Evolutionary conservation across 1,140 invertebrate species (phyloP), one percentile per base, ranked within the genome.

Genomic region (Saccostrea cuccullata): DNA sequence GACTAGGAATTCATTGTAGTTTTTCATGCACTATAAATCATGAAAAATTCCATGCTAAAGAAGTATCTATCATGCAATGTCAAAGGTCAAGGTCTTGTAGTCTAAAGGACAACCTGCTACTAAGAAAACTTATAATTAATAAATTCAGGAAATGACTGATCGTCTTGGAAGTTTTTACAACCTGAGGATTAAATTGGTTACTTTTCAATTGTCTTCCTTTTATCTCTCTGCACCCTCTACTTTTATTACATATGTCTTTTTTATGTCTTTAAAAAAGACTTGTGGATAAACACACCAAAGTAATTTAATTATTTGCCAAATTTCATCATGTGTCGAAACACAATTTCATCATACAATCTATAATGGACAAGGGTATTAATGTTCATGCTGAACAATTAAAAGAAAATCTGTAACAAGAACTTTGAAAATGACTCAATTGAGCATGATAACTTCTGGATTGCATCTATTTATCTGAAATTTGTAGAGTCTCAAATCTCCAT

Each of bases 41-140:
- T 15, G n/a, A 73, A 13, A 73, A 73, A 26, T 4, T 12, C 23
- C 12, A 73, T 36, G 23, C 70, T 73, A 30, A 23, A 73, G 15
- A 36, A 26, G 12, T 30, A 36, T 73, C 15, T 73, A 15, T 73
- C 70, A 73, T 73, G 70, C 70, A 73, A 30, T 30, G 70, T 73
- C 70, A 73, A 73, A 73, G 70, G 70, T 73, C 70, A 73, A 73
- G 70, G 70, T 73, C 70, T 73, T 60, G 9, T 60, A 60, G n/a
- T 73, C 70, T 73, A 73, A 73, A 13, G 20, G 70, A 47, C 40
- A 47, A 47, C 40, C 40, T 47, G 40, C 40, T 47, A 47, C 40
- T 47, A 47, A 2, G 6, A 47, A 47, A 47, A 47, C 2, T 47
- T 6, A 47, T 47, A 0, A 26, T 26, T 26, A 36, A 73, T 26